Evolutionary conservation across 2,113 vertebrate genomes (phyloP), one percentile per base, ranked within the genome.

Genomic region (Marcusenius ussheri): DNA sequence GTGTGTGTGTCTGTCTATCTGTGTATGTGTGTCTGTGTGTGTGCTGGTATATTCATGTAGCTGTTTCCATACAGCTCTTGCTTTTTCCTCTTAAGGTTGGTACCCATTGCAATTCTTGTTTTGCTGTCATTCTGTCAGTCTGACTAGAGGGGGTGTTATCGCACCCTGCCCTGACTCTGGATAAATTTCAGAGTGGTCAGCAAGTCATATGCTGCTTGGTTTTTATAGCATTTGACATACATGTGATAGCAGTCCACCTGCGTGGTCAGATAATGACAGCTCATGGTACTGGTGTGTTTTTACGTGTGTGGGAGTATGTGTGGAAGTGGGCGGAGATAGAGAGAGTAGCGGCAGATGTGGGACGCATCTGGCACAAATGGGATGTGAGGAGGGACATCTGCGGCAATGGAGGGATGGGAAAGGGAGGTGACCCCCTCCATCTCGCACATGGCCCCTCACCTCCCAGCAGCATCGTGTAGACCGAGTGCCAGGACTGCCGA

Each of bases 301-400:
- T 89, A 49, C 0, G 27, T 77, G 62, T 50, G 45, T 6, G 45
- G 42, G 1, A 27, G 89, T 24, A 77, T 89, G 50, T 84, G 74
- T 89, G 70, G 50, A 53, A 89, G 74, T 62, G 90, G 58, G 56
- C 15, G 21, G 39, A 39, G 89, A 62, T 7, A 53, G 31, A 45
- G 31, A 49, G 46, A 42, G 91, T 3, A 91, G 90, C 89, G 93
- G 94, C 94, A 96, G 95, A 95, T 95, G 94, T 95, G 94, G 91
- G 92, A 92, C 91, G 93, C 94, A 94, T 95, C 94, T 95, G 95
- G 94, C 94, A 92, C 93, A 96, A 95, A 96, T 94, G 94, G 94
- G 94, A 93, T 95, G 94, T 94, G 94, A 94, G 95, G 92, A 92
- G 70, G 92, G 93, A 92, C 95, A 96, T 93, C 95, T 95, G 53